These are phyloP conservation scores for Molossus alvarezi DNA, from an alignment of 2,797 vertebrate species.

Conservation along the genomic window DNA sequence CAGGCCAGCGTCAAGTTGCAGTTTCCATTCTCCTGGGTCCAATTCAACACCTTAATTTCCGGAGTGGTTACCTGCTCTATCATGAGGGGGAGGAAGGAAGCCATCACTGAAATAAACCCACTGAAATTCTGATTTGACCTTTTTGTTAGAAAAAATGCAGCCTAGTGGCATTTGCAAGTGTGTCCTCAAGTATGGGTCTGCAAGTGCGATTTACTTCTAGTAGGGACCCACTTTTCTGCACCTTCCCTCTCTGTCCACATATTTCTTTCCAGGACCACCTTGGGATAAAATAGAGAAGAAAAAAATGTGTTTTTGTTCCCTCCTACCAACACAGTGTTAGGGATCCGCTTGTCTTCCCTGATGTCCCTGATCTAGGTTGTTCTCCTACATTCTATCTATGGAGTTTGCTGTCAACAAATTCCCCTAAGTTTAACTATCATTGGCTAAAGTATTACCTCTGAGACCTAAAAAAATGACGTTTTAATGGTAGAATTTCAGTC, in stretches of 20 bases:
- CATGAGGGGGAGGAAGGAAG: slow-evolving; percentile 65
- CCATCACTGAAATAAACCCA: slow-evolving; percentile 57
- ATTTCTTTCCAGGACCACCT: neutral
- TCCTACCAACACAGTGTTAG: neutral
- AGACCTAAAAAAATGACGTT: neutral
- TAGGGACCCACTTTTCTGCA: neutral
- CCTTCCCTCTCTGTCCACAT: neutral
- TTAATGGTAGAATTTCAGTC: slow-evolving; percentile 9
- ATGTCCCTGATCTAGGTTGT: neutral
- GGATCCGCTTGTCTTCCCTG: neutral
- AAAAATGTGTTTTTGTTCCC: neutral
- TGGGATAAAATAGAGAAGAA: neutral
- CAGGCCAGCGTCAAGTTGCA: slow-evolving; percentile 79
- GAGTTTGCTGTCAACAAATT: neutral
- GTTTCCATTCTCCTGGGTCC: slow-evolving; percentile 64
- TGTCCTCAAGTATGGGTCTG: neutral
- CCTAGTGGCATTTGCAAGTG: too few species aligned
- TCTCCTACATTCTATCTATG: neutral
- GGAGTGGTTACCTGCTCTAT: slow-evolving; percentile 84
- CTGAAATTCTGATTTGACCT: neutral
- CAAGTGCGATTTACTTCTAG: neutral
- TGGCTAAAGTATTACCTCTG: neutral
- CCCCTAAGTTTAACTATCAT: neutral
- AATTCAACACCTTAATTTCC: slow-evolving; percentile 81
- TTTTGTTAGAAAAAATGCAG: slow-evolving; percentile 19